A percentile compares a stretch with the other conserved stretches of the same genome.
Conservation (phyloP, 2,888 invertebrate species). For the Villa cingulata region DNA sequence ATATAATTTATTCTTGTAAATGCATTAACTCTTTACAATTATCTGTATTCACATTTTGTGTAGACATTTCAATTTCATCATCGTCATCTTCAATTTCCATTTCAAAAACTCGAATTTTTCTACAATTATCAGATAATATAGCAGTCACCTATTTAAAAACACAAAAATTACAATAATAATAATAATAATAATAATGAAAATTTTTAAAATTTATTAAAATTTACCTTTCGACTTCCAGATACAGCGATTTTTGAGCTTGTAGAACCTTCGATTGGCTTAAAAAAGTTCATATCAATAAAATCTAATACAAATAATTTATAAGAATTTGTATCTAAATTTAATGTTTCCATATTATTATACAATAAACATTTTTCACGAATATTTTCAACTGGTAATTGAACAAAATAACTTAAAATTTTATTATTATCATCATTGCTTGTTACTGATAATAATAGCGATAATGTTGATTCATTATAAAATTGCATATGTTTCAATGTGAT, state of each 20-base stretch:
- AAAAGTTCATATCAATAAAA: slow-evolving; percentile 39
- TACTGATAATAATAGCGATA: slow-evolving; percentile 58
- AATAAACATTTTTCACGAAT: slow-evolving; percentile 35
- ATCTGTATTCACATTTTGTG: slow-evolving; percentile 28
- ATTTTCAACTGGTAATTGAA: slow-evolving; percentile 34
- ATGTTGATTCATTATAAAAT: slow-evolving; percentile 50
- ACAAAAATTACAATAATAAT: background rate
- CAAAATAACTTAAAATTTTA: slow-evolving; percentile 38
- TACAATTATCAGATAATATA: slow-evolving; percentile 61
- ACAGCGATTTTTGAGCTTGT: slow-evolving; percentile 60
- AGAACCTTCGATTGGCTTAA: slow-evolving; percentile 52
- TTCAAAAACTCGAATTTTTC: slow-evolving; percentile 75
- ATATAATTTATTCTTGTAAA: too few species aligned
- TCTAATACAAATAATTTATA: slow-evolving; percentile 40
- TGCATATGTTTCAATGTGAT: slow-evolving; percentile 52
- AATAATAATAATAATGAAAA: background rate
- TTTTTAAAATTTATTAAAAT: background rate
- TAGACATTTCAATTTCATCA: slow-evolving; percentile 51
- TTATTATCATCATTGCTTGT: slow-evolving; percentile 38
- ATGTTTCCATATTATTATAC: slow-evolving; percentile 21
- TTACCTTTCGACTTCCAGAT: slow-evolving; percentile 52
- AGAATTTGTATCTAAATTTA: slow-evolving; percentile 22
- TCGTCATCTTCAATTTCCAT: slow-evolving; percentile 90
- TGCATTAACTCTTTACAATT: slow-evolving; percentile 27
- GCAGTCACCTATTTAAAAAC: slow-evolving; percentile 57